Conservation (phyloP, 2,888 invertebrate species). For the Morinoia aosen region DNA sequence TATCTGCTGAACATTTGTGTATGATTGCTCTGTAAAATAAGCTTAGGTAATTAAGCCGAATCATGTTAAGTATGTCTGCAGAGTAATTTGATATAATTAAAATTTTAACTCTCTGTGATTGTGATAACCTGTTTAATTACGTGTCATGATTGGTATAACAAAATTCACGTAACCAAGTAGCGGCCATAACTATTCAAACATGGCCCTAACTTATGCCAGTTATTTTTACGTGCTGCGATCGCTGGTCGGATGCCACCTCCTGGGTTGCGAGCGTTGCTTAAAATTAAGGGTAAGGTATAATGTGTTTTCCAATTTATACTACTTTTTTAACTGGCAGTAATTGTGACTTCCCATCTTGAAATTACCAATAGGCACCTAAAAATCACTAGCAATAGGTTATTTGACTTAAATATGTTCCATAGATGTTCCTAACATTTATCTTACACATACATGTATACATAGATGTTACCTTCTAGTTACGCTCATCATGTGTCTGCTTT, state of each 20-base stretch:
- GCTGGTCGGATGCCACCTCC: neutral
- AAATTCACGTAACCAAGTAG: too few species aligned
- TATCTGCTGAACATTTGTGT: too few species aligned
- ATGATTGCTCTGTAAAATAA: too few species aligned
- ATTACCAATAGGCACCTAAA: neutral
- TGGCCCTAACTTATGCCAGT: neutral
- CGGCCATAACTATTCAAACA: neutral
- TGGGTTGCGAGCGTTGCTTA: neutral
- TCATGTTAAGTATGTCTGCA: too few species aligned
- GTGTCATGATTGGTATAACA: too few species aligned
- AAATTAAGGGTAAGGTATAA: neutral
- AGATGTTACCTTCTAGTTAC: neutral
- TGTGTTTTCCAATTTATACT: neutral
- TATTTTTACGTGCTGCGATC: neutral
- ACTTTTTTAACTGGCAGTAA: neutral
- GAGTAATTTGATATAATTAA: too few species aligned
- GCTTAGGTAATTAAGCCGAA: too few species aligned
- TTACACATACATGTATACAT: neutral
- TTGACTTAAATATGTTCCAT: neutral
- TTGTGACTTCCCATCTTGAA: neutral
- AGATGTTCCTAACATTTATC: neutral
- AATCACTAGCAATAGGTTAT: neutral
- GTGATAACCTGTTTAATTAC: too few species aligned
- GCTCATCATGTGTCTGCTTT: neutral
- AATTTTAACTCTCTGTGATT: too few species aligned